Base-by-base conservation (phyloP, 2,888 invertebrate genomes). In the Cryptocheilus praepositus region DNA sequence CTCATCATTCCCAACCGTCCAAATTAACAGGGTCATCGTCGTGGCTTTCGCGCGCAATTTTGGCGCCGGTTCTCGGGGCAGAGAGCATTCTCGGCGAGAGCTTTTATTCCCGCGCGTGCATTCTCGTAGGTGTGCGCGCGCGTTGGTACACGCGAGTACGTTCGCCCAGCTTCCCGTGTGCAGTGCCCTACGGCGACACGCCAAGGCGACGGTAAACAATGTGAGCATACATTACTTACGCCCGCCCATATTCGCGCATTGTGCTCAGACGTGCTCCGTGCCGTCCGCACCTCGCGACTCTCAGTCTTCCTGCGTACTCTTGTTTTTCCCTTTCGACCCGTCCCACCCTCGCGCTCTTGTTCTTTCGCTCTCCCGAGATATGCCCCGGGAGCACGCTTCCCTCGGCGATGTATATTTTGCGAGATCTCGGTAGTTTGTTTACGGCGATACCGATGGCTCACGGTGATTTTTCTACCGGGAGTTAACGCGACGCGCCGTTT, bases 21-120 rank as follows among this genome's bases (percentile, higher is more conserved):
- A 36, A 36, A 36, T 36, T 36, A 36, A 36, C 36, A 36, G 36
- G 36, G 36, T 36, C 36, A 36, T 36, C 36, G 25, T 28, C 28
- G 28, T 28, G 28, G 7, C 28, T 28, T 28, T 28, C 28, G 28
- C 28, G 28, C 28, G 28, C 28, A 28, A 28, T 28, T 28, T 28
- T 28, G 28, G 28, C 28, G 52, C 15, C 8, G 52, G 13, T 18
- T 52, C 21, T 21, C 52, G 18, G 16, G 13, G 13, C 4, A 49
- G 13, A 19, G 49, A 49, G 93, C 93, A 93, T 94, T 92, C 93
- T 93, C 94, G 94, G 94, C 93, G 94, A 94, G 94, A 93, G 94
- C 94, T 94, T 94, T 36, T 11, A 15, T 25, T 25, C n/a, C 5
- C 11, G 16, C 8, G 28, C 11, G 11, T 8, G 28, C 1, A n/a